These are phyloP conservation scores for Brachionus calyciflorus DNA, from an alignment of 1,140 invertebrate species.

Conservation along the genomic window DNA sequence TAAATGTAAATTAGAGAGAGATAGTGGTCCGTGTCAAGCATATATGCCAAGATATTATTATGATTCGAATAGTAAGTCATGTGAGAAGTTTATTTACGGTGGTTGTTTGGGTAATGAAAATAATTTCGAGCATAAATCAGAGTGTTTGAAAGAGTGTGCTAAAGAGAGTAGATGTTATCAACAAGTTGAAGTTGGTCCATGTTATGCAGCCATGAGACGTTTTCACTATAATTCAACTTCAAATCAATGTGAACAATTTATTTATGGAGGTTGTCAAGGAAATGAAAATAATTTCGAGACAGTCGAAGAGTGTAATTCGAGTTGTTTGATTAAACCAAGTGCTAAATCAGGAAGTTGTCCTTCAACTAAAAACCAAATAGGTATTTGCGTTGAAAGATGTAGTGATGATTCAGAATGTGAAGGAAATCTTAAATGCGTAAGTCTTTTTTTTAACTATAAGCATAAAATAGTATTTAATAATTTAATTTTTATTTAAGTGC, in stretches of 20 bases:
- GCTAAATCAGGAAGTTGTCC: background rate
- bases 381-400: background rate
- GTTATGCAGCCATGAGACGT: constrained; percentile 47
- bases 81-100: constrained; percentile 57
- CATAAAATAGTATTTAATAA: background rate
- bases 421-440: background rate
- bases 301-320: constrained; percentile 75
- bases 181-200: constrained; percentile 26
- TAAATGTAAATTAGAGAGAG: background rate
- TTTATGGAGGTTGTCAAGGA: constrained; percentile 52
- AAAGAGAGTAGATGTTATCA: background rate
- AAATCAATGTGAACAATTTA: constrained; percentile 54
- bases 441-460: background rate
- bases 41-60: constrained; percentile 52
- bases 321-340: background rate
- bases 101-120: constrained; percentile 66
- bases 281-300: constrained; percentile 68
- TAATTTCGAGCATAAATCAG: constrained; percentile 75
- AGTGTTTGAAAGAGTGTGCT: constrained; percentile 68
- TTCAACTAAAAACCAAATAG: background rate
- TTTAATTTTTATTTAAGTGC: no score
- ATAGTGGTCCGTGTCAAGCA: constrained; percentile 66
- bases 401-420: background rate
- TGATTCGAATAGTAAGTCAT: constrained; percentile 50
- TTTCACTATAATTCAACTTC: constrained; percentile 52